Percentiles rank a stretch among this genome's conserved stretches.
Conservation (phyloP, 2,888 invertebrate genomes). For the Drosophila testacea region DNA sequence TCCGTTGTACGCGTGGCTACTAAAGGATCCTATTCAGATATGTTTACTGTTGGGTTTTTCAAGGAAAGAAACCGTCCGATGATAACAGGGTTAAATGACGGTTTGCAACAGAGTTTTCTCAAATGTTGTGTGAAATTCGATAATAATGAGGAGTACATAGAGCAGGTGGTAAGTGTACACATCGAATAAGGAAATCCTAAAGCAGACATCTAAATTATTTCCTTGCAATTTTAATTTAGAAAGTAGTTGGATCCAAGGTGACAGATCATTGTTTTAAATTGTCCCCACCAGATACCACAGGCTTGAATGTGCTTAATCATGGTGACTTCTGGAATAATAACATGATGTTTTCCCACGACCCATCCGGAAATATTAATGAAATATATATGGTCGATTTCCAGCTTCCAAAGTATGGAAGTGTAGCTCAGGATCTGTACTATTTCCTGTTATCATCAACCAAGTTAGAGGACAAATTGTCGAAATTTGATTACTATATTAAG, state of each 20-base stretch:
- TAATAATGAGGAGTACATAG: constrained; percentile 48
- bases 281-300: constrained; percentile 40
- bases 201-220: background rate
- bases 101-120: constrained; percentile 29
- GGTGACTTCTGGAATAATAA: constrained; percentile 81
- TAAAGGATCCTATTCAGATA: constrained; percentile 58
- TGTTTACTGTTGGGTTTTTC: constrained; percentile 33
- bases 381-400: constrained; percentile 81
- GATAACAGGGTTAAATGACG: constrained; percentile 28
- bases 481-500: constrained; percentile 81
- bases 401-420: constrained; percentile 72
- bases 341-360: constrained; percentile 78
- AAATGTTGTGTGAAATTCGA: constrained; percentile 48
- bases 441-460: constrained; percentile 79
- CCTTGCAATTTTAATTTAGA: constrained; percentile 27
- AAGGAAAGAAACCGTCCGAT: constrained; percentile 33
- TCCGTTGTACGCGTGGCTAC: constrained; percentile 68
- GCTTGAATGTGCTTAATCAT: constrained; percentile 74
- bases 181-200: no score
- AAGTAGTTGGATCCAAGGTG: constrained; percentile 27
- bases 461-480: constrained; percentile 72
- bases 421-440: constrained; percentile 77
- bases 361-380: constrained; percentile 62
- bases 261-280: constrained; percentile 52
- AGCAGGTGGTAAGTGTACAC: constrained; percentile 60